Evolutionary conservation across 2,888 invertebrate species (phyloP).

Genomic region (Hirtodrosophila confusa): DNA sequence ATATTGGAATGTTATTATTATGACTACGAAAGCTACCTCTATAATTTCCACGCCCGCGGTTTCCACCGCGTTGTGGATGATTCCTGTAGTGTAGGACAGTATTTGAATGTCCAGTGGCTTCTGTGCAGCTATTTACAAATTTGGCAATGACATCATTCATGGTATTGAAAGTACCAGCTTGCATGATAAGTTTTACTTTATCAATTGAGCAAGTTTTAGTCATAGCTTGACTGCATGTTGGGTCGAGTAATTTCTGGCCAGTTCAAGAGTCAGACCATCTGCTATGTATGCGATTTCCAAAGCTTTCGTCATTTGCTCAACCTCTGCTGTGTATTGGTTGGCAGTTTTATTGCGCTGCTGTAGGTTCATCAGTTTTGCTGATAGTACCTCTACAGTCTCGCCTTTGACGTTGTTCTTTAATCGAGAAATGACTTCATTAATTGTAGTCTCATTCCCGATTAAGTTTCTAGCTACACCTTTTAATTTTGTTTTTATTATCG

Average conservation of each 20-base stretch:
- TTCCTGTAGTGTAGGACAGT: too few species aligned
- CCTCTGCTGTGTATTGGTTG: conserved; percentile 12
- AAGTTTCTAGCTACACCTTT: conserved; percentile 15
- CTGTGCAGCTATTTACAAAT: conserved; percentile 15
- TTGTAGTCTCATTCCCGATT: too few species aligned
- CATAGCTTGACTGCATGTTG: conserved; percentile 28
- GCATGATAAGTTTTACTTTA: conserved; percentile 13
- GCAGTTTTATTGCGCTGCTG: too few species aligned
- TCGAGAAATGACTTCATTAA: too few species aligned
- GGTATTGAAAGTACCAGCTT: conserved; percentile 57
- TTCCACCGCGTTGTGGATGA: too few species aligned
- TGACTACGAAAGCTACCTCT: too few species aligned
- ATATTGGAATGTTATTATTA: too few species aligned
- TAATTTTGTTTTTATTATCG: conserved; percentile 13
- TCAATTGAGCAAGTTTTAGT: conserved; percentile 19
- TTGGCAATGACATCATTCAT: conserved; percentile 10
- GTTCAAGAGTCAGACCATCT: conserved; percentile 14
- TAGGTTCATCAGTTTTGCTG: too few species aligned
- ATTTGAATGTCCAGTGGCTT: too few species aligned
- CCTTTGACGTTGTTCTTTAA: too few species aligned
- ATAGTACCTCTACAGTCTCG: too few species aligned
- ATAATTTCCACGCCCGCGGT: too few species aligned
- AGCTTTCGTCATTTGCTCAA: conserved; percentile 15
- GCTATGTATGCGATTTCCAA: conserved; percentile 25
- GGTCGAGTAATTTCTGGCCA: conserved; percentile 23